A percentile compares a stretch with the other conserved stretches of the same genome.
phyloP scores from a whole-genome alignment of 2,888 invertebrate genomes.

The Tipula lateralis region DNA sequence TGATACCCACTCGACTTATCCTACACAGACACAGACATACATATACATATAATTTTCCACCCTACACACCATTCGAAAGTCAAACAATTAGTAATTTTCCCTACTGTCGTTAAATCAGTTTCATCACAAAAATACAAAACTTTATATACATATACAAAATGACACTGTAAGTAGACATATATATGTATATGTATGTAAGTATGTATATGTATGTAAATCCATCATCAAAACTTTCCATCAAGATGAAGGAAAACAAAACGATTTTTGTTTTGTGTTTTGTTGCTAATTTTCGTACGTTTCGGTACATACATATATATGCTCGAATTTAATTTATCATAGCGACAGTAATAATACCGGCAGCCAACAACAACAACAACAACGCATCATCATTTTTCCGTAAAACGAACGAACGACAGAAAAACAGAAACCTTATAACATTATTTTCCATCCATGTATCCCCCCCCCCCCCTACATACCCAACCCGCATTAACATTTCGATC shows the following conservation, averaged over 20 bases:
- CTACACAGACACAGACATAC: neutral
- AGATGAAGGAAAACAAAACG: neutral
- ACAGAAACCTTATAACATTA: neutral
- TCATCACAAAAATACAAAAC: neutral
- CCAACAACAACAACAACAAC: neutral
- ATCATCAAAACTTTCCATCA: neutral
- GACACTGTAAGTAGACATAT: neutral
- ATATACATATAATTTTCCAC: too few relatives aligned
- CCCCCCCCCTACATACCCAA: neutral
- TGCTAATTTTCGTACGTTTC: neutral
- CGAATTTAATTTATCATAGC: conserved; percentile 16
- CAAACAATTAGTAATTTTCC: conserved; percentile 19
- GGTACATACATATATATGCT: neutral
- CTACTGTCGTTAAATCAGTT: conserved; percentile 19
- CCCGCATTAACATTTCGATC: neutral
- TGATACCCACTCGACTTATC: neutral
- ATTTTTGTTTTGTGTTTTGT: neutral
- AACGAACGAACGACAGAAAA: neutral
- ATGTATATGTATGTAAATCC: neutral
- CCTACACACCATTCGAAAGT: neutral
- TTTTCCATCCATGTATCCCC: neutral
- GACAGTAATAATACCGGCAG: conserved; percentile 9
- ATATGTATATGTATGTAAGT: neutral
- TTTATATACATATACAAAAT: neutral
- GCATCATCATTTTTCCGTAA: neutral